Base-by-base conservation (phyloP, 2,113 vertebrate species). In the Brachypodius melanocephalos region DNA sequence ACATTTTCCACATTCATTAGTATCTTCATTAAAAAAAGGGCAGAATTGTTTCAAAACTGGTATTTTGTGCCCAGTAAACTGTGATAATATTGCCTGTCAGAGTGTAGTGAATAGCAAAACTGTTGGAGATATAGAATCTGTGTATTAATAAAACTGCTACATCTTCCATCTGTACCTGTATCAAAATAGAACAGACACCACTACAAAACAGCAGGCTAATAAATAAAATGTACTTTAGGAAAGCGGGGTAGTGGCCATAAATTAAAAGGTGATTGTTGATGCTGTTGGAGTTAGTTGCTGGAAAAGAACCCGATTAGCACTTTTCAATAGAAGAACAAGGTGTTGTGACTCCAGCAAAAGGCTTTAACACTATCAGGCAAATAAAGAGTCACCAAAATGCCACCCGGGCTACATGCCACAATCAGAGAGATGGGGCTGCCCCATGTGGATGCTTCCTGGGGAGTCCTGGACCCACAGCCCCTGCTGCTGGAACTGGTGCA, bases 1-100 rank as follows among this genome's bases (percentile, higher is more conserved):
- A 75, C 58, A 57, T 92, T 95, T 93, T 96, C 89, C 73, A 62
- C 45, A 45, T 85, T 90, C 46, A 81, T 93, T 91, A 89, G 62
- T 75, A 91, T 57, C 79, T 79, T 61, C 42, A 40, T 74, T 84
- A 84, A 32, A 38, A 51, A 51, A 55, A 62, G 28, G 17, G 42
- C 26, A 92, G 49, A 89, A 80, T 69, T 84, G 38, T 93, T 93
- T 92, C 69, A 78, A 86, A 82, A 42, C 54, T 85, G 54, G 66
- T 92, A 72, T 72, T 90, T 94, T 89, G 62, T 74, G 19, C 63
- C 77, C 89, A 69, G 48, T 91, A 87, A 89, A 87, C 42, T 65
- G 49, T 74, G 54, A 67, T 79, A 91, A 85, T 38, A 7, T 57
- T 87, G 49, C 59, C 48, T 80, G 40, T 86, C 52, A 74, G 46